Evolutionary conservation across 2,797 vertebrate species (phyloP), one percentile per base, ranked within the genome.

Genomic region (Halcyon smyrnensis): DNA sequence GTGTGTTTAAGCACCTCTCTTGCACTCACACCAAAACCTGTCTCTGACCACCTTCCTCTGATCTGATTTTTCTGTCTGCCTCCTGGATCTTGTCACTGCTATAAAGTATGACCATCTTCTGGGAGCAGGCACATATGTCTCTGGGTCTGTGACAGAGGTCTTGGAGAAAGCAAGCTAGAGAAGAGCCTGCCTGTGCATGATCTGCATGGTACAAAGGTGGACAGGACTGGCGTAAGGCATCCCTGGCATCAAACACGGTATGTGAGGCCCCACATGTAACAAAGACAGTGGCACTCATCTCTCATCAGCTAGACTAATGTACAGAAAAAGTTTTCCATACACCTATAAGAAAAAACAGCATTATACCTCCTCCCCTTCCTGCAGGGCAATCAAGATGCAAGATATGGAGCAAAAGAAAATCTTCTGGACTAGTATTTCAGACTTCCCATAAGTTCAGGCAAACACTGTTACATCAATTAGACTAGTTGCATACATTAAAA

Each of bases 121-220:
- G 34, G 57, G 30, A 51, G 36, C 5, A 46, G 59, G 18, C 10
- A 6, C 3, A 1, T 6, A 2, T 20, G 11, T 15, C 4, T 24
- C 13, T 63, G 15, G 36, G 16, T 30, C 23, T 87, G 73, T 75
- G 36, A 45, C 30, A 45, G 36, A 51, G 17, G 24, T 60, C 32
- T 32, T 4, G 1, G 17, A 57, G 69, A 60, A 54, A 68, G 4
- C 4, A 39, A 80, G 15, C 12, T 8, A 45, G 17, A 45, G 13
- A 68, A 6, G 19, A 77, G 2, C 20, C 25, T 20, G 1, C 1
- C 1, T n/a, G n/a, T 25, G 4, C 6, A 4, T 56, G 12, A 51
- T 51, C 20, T 74, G 4, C 15, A 28, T 30, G 13, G 15, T n/a
- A 54, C 5, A 3, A 71, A 59, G 30, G 37, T 23, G 10, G 25